Percentiles rank a stretch among this genome's conserved stretches.
Conservation (phyloP, 1,140 invertebrate species). For the Megathymus violae region DNA sequence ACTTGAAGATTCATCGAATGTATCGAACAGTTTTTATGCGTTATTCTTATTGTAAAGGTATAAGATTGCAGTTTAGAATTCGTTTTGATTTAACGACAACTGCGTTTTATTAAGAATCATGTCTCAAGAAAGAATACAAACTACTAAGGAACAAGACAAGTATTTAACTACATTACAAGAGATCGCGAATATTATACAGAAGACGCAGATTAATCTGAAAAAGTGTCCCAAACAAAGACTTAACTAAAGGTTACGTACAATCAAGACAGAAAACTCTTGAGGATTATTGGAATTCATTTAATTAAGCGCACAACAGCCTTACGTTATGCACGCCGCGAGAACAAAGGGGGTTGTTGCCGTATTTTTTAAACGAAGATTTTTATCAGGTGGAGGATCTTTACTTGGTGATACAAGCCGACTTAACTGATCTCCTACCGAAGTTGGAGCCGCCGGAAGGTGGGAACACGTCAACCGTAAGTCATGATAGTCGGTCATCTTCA, state of each 20-base stretch:
- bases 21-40: neutral
- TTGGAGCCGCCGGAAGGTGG: neutral
- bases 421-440: neutral
- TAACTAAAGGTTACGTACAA: neutral
- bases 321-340: neutral
- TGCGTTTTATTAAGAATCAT: slow-evolving; percentile 1
- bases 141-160: slow-evolving; percentile 4
- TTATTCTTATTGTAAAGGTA: neutral
- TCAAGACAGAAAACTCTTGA: neutral
- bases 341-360: neutral
- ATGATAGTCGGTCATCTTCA: neutral
- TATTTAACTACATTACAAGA: slow-evolving; percentile 9
- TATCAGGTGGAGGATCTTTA: neutral
- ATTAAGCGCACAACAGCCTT: neutral
- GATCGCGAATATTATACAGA: slow-evolving; percentile 14
- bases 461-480: slow-evolving; percentile 1
- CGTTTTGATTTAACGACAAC: neutral
- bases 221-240: slow-evolving; percentile 21
- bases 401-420: neutral
- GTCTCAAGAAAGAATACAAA: slow-evolving; percentile 16
- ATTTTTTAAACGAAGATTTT: neutral
- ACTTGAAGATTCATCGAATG: neutral
- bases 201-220: slow-evolving; percentile 17
- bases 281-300: neutral
- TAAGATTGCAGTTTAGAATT: neutral